Conservation (phyloP, 2,797 vertebrate species). For the Cheracebus regulus region DNA sequence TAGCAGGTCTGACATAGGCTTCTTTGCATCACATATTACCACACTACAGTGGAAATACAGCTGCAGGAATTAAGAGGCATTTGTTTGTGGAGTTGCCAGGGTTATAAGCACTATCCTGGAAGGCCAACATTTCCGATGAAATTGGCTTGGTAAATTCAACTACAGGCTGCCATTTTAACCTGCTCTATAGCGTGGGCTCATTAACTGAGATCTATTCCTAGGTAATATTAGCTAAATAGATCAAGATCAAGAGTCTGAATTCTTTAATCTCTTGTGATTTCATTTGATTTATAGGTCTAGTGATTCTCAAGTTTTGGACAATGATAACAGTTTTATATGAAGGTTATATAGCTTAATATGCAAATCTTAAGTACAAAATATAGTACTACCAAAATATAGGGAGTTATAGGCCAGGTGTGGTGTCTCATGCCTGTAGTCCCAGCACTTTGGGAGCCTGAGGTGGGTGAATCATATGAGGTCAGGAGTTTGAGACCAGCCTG, state of each 20-base stretch:
- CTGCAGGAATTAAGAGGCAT: conserved; percentile 74
- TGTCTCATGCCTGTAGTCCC: too few relatives aligned
- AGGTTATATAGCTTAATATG: not conserved
- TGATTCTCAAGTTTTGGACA: not conserved
- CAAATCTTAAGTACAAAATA: not conserved
- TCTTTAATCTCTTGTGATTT: too few relatives aligned
- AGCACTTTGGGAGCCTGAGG: too few relatives aligned
- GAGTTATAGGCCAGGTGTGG: not conserved
- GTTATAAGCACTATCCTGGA: not conserved
- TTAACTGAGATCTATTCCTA: not conserved
- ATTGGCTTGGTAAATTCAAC: not conserved
- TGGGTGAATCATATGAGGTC: too few relatives aligned
- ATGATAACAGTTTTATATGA: not conserved
- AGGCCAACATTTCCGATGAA: not conserved
- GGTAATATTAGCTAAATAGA: not conserved
- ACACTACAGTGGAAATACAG: conserved; percentile 89
- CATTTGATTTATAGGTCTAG: not conserved
- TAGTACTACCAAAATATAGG: not conserved
- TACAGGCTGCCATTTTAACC: not conserved
- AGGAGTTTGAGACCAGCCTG: too few relatives aligned
- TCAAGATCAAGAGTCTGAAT: not conserved
- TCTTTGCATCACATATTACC: conserved; percentile 84
- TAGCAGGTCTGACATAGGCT: conserved; percentile 54
- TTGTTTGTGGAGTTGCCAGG: not conserved
- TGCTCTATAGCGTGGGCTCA: not conserved